Evolutionary conservation across 2,888 invertebrate genomes (phyloP).

Genomic region (Apamea crenata): DNA sequence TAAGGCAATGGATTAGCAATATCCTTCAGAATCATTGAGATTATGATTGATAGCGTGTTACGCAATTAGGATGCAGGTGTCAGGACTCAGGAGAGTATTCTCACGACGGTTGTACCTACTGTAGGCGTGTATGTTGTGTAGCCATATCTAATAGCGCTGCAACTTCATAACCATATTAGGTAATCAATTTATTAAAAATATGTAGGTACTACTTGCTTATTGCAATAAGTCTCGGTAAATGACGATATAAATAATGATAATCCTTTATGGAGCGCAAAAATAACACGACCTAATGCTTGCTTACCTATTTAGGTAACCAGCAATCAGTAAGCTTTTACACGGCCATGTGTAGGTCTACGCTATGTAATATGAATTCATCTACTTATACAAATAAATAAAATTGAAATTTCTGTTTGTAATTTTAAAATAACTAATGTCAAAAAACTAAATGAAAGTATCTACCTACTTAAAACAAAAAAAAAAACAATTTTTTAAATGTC

Average conservation of each 20-base stretch:
- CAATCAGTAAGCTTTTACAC: not conserved
- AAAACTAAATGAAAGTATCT: no score
- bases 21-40: no score
- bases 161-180: not conserved
- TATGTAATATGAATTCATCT: not conserved
- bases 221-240: not conserved
- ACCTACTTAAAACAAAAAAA: accelerated
- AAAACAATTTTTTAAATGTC: no score
- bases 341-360: not conserved
- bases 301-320: not conserved
- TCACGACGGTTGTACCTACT: no score
- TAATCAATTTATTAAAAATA: slow-evolving; percentile 1
- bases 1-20: no score
- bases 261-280: not conserved
- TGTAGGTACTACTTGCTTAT: not conserved
- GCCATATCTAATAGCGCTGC: not conserved
- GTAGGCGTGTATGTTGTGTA: no score
- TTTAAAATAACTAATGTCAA: no score
- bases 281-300: not conserved
- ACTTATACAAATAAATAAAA: not conserved
- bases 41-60: no score
- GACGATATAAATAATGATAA: slow-evolving; percentile 1
- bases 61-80: no score
- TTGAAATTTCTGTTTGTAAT: not conserved
- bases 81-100: no score